phyloP scores from a whole-genome alignment of 2,888 invertebrate genomes.

The Dynastes maya region DNA sequence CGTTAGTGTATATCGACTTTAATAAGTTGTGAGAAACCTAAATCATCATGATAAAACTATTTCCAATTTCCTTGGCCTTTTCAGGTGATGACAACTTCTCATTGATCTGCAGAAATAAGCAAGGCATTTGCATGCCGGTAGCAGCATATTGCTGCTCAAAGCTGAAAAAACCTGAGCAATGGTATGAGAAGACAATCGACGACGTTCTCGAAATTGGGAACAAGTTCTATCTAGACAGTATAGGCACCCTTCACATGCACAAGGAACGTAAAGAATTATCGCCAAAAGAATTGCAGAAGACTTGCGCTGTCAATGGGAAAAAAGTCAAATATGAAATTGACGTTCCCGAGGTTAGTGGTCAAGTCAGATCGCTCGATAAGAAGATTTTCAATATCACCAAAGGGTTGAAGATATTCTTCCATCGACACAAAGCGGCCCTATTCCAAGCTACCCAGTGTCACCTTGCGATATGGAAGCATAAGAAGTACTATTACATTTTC shows the following conservation, averaged over 20 bases:
- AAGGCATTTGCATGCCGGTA: slow-evolving; percentile 75
- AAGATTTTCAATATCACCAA: slow-evolving; percentile 70
- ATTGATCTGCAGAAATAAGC: slow-evolving; percentile 65
- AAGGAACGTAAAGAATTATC: slow-evolving; percentile 57
- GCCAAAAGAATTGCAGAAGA: slow-evolving; percentile 44
- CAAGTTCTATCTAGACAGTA: slow-evolving; percentile 68
- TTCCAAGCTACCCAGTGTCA: slow-evolving; percentile 69
- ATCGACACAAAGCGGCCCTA: slow-evolving; percentile 72
- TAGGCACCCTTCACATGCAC: slow-evolving; percentile 63
- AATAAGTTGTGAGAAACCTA: not conserved
- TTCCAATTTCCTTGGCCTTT: slow-evolving; percentile 10
- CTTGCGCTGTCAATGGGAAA: slow-evolving; percentile 62
- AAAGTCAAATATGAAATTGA: slow-evolving; percentile 68
- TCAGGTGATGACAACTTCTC: slow-evolving; percentile 64
- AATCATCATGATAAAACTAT: not conserved
- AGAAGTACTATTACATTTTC: slow-evolving; percentile 76
- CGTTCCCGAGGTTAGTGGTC: slow-evolving; percentile 67
- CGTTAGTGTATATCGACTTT: too few species aligned
- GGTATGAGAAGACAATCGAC: slow-evolving; percentile 77
- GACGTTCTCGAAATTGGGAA: slow-evolving; percentile 74
- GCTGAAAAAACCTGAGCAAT: slow-evolving; percentile 75
- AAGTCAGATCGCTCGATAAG: slow-evolving; percentile 65
- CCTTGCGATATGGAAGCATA: slow-evolving; percentile 75
- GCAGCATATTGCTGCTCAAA: slow-evolving; percentile 76
- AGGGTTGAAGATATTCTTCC: slow-evolving; percentile 74